Percentiles rank a stretch among this genome's conserved stretches.
phyloP scores from a whole-genome alignment of 2,113 vertebrate species.

The Psilopsiagon aurifrons region DNA sequence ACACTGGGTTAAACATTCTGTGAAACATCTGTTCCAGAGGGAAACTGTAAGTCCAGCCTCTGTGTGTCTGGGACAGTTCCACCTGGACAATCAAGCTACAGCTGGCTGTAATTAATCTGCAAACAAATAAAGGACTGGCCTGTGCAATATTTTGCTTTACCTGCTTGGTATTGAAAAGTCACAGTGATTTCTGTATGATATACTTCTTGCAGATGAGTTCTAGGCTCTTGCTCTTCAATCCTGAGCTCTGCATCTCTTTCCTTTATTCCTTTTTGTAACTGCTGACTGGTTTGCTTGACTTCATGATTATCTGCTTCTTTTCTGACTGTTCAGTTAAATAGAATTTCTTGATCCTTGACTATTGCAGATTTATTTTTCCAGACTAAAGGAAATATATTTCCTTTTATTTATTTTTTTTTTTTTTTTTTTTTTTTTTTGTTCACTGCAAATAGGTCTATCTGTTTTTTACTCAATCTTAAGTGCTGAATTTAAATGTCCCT shows the following conservation, averaged over 20 bases:
- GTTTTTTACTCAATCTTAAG: background rate
- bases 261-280: background rate
- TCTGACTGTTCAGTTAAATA: background rate
- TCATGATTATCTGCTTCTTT: background rate
- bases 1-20: background rate
- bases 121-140: background rate
- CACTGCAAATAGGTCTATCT: background rate
- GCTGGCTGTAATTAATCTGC: slow-evolving; percentile 5
- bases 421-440: background rate
- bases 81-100: background rate
- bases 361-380: background rate
- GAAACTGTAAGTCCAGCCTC: background rate
- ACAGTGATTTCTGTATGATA: background rate
- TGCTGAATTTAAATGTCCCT: background rate
- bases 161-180: background rate
- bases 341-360: background rate
- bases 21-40: background rate
- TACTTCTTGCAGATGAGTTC: background rate
- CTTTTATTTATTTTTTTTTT: background rate
- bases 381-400: background rate
- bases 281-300: background rate
- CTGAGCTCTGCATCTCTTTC: background rate
- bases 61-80: background rate
- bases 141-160: background rate
- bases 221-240: background rate